Conservation (phyloP, 2,797 vertebrate species). For the Myotis vivesi region DNA sequence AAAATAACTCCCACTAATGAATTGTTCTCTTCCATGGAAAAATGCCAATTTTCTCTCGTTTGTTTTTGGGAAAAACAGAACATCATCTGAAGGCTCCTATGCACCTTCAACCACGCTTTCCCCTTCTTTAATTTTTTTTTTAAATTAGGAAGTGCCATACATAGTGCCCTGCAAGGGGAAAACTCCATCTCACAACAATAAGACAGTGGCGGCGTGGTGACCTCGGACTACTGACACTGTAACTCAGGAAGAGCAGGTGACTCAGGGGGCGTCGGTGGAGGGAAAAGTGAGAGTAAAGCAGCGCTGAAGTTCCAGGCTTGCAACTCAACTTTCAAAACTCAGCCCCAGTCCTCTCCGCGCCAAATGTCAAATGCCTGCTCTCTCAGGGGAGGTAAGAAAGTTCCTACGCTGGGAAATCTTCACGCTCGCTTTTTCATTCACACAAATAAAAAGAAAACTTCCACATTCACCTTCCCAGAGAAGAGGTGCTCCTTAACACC, state of each 20-base stretch:
- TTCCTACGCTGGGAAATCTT: neutral
- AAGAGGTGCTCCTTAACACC: constrained; percentile 36
- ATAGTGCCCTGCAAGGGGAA: constrained; percentile 30
- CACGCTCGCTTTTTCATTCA: constrained; percentile 33
- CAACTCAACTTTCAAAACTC: constrained; percentile 11
- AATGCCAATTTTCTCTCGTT: neutral
- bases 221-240: neutral
- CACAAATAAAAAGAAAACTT: constrained; percentile 37
- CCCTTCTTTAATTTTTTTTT: neutral
- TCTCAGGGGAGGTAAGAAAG: neutral
- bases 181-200: neutral
- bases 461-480: constrained; percentile 54
- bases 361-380: constrained; percentile 38
- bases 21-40: constrained; percentile 12
- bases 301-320: constrained; percentile 40
- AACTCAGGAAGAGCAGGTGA: neutral
- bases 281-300: neutral
- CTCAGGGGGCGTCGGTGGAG: neutral
- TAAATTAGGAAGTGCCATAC: constrained; percentile 37
- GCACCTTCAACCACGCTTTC: neutral
- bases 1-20: constrained; percentile 64
- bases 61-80: neutral
- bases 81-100: neutral
- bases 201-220: neutral
- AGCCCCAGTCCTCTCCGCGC: neutral